Evolutionary conservation across 2,113 vertebrate genomes (phyloP), one percentile per base, ranked within the genome.

Genomic region (Oophaga pumilio): DNA sequence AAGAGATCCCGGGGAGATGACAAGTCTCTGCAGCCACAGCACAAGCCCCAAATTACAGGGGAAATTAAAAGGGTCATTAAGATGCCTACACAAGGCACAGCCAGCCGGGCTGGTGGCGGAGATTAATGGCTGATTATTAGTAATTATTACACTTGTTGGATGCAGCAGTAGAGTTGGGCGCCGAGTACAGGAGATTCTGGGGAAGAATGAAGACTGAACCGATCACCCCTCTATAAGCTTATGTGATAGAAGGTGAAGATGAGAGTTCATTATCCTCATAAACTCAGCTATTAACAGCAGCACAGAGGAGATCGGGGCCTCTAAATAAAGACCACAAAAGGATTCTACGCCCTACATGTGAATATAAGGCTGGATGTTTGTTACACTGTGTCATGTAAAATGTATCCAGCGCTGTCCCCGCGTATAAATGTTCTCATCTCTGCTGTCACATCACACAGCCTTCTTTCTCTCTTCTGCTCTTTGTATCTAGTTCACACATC

Each of bases 1-100:
- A 92, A 91, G 91, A 89, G 90, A 91, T 92, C 94, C 94, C 92
- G 92, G 93, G 79, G 93, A 94, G 94, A 88, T 90, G 91, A 93
- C 94, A 94, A 93, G 90, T 81, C 22, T 1, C 90, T 89, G 89
- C 82, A n/a, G n/a, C n/a, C n/a, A n/a, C n/a, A 64, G 43, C 18
- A 52, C 64, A 68, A 57, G 24, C 22, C 24, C 28, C 49, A 24
- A 49, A 78, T 81, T 62, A 6, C 68, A 85, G 50, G 18, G 11
- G 52, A 33, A 18, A 77, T 33, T 17, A 62, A 57, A 76, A 56
- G 49, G 81, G n/a, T 84, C 71, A 50, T 87, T 74, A 76, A 89
- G 57, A 84, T 53, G 80, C 71, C 85, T 13, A 18, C 62, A 64
- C 84, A 60, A 4, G 53, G 17, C 17, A n/a, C n/a, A n/a, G n/a